Base-by-base conservation (phyloP, 1,140 invertebrate genomes). In the Papilio helenus region DNA sequence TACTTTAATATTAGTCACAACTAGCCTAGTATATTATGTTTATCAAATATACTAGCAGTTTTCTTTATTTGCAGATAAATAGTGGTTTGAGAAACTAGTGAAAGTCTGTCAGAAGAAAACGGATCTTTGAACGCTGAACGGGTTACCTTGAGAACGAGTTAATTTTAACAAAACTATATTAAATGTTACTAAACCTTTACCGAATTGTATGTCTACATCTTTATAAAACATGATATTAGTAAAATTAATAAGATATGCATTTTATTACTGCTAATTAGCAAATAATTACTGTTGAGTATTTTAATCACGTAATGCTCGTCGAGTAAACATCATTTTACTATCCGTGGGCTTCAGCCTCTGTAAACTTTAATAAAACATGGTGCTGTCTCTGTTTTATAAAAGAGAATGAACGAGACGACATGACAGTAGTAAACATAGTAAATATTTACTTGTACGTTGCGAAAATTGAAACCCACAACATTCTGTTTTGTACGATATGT, bases 61-160 rank as follows among this genome's bases (percentile, higher is more conserved):
- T 26, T 61, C 58, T 61, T 61, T 61, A 61, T 26, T 61, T 61
- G 58, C 20, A 61, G 58, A 61, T 61, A 61, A 39, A 39, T 39
- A 39, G 34, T 39, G 58, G 20, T 20, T 61, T 61, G 58, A 61
- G 58, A 61, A 61, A 61, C 58, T 61, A 61, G 58, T 61, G 58
- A 61, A 61, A 61, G 58, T 58, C 7, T 58, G 20, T 61, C 10
- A 61, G 20, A 61, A 23, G 58, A 61, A 61, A 61, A 26, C 58
- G 58, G 20, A 26, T 61, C 23, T 20, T 61, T 39, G 34, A 39
- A 39, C 34, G 8, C 34, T 26, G 58, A 61, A 23, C 58, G 23
- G 58, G 20, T 61, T 61, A 61, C 12, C 58, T 61, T 23, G 58
- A 61, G 20, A 61, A 26, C 58, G 26, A 61, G 58, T 61, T 61